Evolutionary conservation across 2,797 vertebrate genomes (phyloP).

Genomic region (Remorina albescens): DNA sequence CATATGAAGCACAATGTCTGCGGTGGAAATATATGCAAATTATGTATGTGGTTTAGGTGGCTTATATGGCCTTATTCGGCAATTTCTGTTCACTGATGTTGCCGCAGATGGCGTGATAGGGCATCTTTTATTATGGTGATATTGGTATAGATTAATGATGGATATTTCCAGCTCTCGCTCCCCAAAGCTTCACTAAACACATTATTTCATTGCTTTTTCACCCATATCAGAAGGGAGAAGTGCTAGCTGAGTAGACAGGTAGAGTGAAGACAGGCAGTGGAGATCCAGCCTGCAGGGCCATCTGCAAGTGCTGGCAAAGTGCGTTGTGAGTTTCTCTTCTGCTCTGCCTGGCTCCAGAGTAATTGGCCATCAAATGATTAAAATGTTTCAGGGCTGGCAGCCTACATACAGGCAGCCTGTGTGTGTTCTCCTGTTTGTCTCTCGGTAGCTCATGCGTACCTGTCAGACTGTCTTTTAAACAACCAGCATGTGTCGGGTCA

Average conservation of each 20-base stretch:
- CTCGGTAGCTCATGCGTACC: conserved; percentile 30
- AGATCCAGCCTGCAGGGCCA: conserved; percentile 65
- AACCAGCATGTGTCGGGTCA: conserved; percentile 28
- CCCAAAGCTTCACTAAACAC: conserved; percentile 33
- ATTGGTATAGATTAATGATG: conserved; percentile 47
- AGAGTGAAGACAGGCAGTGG: conserved; percentile 54
- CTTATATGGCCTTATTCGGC: background rate
- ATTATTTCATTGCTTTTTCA: conserved; percentile 52
- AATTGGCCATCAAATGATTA: conserved; percentile 81
- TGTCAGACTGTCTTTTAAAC: conserved; percentile 43
- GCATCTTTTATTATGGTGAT: background rate
- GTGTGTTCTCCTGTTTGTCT: conserved; percentile 48
- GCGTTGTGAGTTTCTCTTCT: conserved; percentile 75
- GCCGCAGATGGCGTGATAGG: conserved; percentile 6
- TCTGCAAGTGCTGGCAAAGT: conserved; percentile 64
- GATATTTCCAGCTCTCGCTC: conserved; percentile 12
- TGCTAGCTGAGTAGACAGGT: conserved; percentile 53
- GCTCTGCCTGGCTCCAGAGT: conserved; percentile 75
- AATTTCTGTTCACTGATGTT: background rate
- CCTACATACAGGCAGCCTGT: conserved; percentile 57
- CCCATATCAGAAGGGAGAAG: conserved; percentile 42
- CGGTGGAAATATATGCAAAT: no score
- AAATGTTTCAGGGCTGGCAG: conserved; percentile 75
- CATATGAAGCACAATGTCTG: background rate
- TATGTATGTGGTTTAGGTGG: background rate